phyloP scores from a whole-genome alignment of 2,113 vertebrate genomes.

The Corythornis cristatus region DNA sequence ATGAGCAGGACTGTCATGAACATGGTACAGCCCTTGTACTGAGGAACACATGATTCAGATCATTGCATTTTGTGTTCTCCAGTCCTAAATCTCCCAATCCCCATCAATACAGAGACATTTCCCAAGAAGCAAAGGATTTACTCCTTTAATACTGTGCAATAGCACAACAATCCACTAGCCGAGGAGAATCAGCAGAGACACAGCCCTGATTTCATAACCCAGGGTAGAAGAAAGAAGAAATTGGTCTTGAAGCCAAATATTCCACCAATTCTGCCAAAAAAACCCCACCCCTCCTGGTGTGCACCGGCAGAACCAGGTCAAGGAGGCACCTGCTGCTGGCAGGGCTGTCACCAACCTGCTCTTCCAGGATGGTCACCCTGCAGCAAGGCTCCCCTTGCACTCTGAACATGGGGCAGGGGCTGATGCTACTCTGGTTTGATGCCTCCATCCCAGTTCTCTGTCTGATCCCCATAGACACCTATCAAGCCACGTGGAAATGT shows the following conservation, averaged over 20 bases:
- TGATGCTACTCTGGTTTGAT: background rate
- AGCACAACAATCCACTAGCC: background rate
- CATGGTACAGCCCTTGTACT: background rate
- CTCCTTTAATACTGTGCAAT: background rate
- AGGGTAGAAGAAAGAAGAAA: background rate
- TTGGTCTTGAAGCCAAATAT: background rate
- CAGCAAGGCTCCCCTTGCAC: background rate
- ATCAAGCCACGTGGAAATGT: background rate
- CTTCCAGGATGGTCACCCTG: background rate
- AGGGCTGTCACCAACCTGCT: background rate
- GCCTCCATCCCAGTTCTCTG: background rate
- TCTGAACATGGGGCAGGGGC: background rate
- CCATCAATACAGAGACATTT: background rate
- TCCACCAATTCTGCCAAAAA: background rate
- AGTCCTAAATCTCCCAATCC: background rate
- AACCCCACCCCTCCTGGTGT: accelerated
- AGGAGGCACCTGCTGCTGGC: background rate
- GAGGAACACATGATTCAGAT: background rate
- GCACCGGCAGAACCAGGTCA: background rate
- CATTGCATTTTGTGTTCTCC: background rate
- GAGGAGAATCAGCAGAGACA: background rate
- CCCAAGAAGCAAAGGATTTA: background rate
- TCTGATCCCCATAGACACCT: background rate
- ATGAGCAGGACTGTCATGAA: background rate
- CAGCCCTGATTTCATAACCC: background rate